Percentiles rank a stretch among this genome's conserved stretches.
Evolutionary conservation across 2,888 invertebrate genomes (phyloP).

Genomic region (Atherix ibis): DNA sequence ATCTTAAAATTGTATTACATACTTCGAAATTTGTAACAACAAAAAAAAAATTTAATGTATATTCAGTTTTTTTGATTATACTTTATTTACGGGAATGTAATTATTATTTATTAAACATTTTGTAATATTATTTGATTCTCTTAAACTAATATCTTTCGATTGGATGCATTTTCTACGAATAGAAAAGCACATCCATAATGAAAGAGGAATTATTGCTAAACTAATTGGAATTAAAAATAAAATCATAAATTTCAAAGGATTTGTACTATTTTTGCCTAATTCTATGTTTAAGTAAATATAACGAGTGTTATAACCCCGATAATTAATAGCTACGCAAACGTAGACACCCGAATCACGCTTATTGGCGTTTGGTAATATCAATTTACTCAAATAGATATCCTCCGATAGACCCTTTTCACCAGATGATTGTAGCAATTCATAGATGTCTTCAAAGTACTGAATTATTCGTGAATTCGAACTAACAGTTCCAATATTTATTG

Average conservation of each 20-base stretch:
- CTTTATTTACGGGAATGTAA: no score
- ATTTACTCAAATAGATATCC: slow-evolving; percentile 26
- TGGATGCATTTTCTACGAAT: background rate
- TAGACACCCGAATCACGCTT: slow-evolving; percentile 24
- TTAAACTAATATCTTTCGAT: background rate
- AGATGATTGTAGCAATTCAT: slow-evolving; percentile 22
- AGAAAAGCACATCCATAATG: slow-evolving; percentile 24
- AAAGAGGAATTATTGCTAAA: slow-evolving; percentile 23
- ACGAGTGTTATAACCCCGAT: slow-evolving; percentile 23
- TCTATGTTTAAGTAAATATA: slow-evolving; percentile 23
- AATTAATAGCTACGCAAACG: slow-evolving; percentile 29
- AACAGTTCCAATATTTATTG: background rate
- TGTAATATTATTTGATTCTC: no score
- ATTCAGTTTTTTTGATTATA: no score
- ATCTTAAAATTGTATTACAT: no score
- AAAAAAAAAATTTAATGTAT: no score
- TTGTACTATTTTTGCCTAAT: slow-evolving; percentile 15
- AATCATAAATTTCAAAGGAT: slow-evolving; percentile 21
- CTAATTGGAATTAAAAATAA: slow-evolving; percentile 29
- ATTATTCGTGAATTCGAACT: slow-evolving; percentile 7
- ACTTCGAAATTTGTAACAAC: no score
- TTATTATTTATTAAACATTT: no score
- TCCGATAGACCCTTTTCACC: slow-evolving; percentile 22
- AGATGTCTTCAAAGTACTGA: slow-evolving; percentile 22
- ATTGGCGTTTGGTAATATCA: slow-evolving; percentile 23